Evolutionary conservation across 2,888 invertebrate genomes (phyloP).

Genomic region (Meghimatium bilineatum): DNA sequence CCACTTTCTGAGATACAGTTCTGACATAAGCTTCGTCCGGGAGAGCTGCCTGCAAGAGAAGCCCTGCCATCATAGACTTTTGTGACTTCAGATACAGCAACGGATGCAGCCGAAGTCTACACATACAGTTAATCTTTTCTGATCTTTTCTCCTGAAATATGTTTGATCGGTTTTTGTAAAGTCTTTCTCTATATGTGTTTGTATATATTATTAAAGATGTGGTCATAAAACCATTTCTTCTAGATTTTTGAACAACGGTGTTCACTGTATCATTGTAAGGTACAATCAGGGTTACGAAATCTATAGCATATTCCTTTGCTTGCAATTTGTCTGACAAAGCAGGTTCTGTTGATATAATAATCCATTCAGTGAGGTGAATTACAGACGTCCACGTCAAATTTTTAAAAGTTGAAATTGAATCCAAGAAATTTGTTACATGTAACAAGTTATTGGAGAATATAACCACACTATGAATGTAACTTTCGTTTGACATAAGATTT

Average conservation of each 20-base stretch:
- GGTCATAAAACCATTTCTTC: neutral
- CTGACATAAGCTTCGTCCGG: neutral
- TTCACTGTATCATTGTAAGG: too few species aligned
- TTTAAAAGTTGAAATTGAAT: neutral
- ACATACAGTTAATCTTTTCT: neutral
- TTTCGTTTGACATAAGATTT: neutral
- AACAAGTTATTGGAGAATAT: neutral
- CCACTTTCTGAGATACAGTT: neutral
- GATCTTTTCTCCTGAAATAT: neutral
- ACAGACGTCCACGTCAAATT: slow-evolving; percentile 8
- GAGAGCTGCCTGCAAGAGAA: neutral
- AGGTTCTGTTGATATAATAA: neutral
- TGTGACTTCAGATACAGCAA: neutral
- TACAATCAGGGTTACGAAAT: slow-evolving; percentile 4
- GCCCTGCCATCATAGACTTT: neutral
- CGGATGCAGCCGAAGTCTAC: neutral
- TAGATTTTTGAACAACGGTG: slow-evolving; percentile 11
- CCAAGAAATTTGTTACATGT: neutral
- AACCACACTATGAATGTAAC: slow-evolving; percentile 5
- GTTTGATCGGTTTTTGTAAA: neutral
- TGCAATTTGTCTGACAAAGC: neutral
- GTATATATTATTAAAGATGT: neutral
- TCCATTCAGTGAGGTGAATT: slow-evolving; percentile 24
- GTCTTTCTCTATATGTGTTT: neutral
- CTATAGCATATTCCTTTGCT: neutral